These are phyloP conservation scores for Sarcophaga carnaria DNA, from an alignment of 2,888 invertebrate genomes.

Conservation along the genomic window DNA sequence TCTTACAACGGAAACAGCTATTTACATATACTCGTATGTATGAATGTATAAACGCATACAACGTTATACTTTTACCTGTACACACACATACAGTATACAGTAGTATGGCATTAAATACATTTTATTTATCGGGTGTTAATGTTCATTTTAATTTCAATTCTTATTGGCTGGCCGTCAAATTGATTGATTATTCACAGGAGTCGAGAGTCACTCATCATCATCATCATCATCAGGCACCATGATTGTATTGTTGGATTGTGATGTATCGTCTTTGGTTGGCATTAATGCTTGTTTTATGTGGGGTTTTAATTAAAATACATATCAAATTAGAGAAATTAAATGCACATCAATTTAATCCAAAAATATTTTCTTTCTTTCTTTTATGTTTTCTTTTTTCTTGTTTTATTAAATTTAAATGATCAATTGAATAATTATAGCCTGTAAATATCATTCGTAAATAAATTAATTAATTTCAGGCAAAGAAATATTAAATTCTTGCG, in stretches of 20 bases:
- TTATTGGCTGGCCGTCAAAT: constrained; percentile 48
- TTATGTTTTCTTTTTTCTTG: neutral
- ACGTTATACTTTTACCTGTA: too few species aligned
- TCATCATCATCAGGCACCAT: neutral
- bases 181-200: constrained; percentile 55
- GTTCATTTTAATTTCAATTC: constrained; percentile 54
- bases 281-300: neutral
- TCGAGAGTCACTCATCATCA: neutral
- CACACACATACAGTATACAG: too few species aligned
- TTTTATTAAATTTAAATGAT: neutral
- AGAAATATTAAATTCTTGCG: too few species aligned
- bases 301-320: constrained; percentile 50
- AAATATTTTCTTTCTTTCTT: neutral
- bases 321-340: constrained; percentile 55
- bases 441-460: too few species aligned
- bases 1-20: too few species aligned
- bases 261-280: neutral
- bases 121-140: constrained; percentile 40
- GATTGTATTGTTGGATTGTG: constrained; percentile 10
- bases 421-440: too few species aligned
- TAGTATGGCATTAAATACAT: constrained; percentile 11
- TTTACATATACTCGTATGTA: too few species aligned
- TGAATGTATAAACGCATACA: too few species aligned
- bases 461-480: too few species aligned
- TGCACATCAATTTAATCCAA: constrained; percentile 47